A percentile compares a stretch with the other conserved stretches of the same genome.
phyloP scores from a whole-genome alignment of 2,113 vertebrate species.

The Uria aalge region DNA sequence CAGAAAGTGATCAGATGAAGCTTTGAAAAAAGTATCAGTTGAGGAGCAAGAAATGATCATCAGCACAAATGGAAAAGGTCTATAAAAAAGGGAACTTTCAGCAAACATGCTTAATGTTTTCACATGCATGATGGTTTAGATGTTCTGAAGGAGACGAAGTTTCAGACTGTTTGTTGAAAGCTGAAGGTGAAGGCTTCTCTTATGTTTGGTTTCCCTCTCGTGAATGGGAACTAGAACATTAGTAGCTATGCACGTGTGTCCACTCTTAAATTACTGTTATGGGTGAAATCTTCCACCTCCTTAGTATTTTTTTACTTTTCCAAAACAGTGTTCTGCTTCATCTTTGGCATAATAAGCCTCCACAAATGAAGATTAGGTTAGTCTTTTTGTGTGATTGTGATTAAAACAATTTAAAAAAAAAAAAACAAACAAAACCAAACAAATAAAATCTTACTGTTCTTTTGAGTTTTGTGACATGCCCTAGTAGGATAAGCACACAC shows the following conservation, averaged over 20 bases:
- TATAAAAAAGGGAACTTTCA: neutral
- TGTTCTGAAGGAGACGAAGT: neutral
- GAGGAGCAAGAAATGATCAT: neutral
- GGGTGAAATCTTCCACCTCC: neutral
- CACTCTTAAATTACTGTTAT: neutral
- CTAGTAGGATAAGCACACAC: rapidly evolving
- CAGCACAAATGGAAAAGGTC: neutral
- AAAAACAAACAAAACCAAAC: neutral
- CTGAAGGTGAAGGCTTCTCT: neutral
- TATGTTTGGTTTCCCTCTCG: neutral
- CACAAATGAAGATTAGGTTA: neutral
- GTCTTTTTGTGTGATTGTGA: neutral
- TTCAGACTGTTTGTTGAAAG: neutral
- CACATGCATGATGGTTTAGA: neutral
- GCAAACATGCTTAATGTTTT: neutral
- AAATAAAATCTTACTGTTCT: neutral
- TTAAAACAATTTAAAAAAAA: neutral
- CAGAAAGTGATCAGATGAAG: neutral
- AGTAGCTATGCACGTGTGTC: neutral
- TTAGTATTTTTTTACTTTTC: neutral
- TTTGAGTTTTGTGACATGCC: neutral
- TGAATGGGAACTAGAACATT: neutral
- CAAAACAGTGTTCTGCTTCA: neutral
- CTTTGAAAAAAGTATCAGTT: neutral
- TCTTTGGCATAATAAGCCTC: neutral